Evolutionary conservation across 2,113 vertebrate genomes (phyloP), one percentile per base, ranked within the genome.

Genomic region (Sceloporus tristichus): DNA sequence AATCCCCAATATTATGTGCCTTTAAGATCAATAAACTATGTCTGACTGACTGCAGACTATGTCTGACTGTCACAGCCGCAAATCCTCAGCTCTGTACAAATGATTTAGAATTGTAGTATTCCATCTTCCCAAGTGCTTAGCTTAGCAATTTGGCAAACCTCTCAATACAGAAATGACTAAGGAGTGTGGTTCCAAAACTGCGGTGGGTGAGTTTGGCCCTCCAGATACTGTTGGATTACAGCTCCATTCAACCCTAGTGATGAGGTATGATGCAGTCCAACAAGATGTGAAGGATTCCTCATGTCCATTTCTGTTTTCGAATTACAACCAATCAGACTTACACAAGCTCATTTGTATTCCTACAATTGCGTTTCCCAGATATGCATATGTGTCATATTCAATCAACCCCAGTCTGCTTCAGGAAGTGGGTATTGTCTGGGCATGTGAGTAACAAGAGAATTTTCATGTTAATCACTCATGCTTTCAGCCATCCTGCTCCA

Each of bases 1-100:
- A 83, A 83, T 73, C 65, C 38, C 68, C 16, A n/a, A 34, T 70
- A 84, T 73, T 19, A n/a, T 71, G 66, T 73, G 66, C 68, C 82
- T 84, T 84, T 84, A 18, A 71, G 82, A 84, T 84, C 82, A 84
- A 54, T 73, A 84, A 84, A 73, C 66, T 56, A 54, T 48, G 42
- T n/a, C 82, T 70, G 40, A 48, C 75, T 59, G 82, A 71, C 65
- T 29, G 53, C 27, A 71, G 75, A 77, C 21, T 48, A 42, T 77
- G 75, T 25, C 40, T 42, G 40, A 77, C 42, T 83, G 82, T 70
- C 82, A 83, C 42, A 48, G 29, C 3, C 14, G 19, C 13, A 23
- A 70, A 71, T 7, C 42, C 19, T 70, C 82, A 34, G 53, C 11
- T n/a, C 53, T 4, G 42, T 82, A 62, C 80, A 68, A 34, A 82